phyloP scores from a whole-genome alignment of 2,888 invertebrate species.

The Troilus luridus region DNA sequence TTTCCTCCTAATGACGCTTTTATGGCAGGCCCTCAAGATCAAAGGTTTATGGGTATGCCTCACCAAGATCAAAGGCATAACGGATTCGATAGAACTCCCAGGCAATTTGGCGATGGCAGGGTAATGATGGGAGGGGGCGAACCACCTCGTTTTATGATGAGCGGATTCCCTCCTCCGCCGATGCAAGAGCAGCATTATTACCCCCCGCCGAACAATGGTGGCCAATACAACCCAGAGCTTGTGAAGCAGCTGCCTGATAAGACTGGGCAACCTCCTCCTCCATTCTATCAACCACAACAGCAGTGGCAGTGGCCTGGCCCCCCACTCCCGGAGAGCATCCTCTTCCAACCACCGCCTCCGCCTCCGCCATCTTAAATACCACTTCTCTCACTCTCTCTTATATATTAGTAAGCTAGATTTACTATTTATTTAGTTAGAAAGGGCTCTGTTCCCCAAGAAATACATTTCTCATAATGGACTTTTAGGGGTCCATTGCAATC shows the following conservation, averaged over 20 bases:
- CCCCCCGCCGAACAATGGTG: background rate
- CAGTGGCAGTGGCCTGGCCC: constrained; percentile 59
- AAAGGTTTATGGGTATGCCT: constrained; percentile 46
- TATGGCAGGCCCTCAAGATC: constrained; percentile 36
- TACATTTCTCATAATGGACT: background rate
- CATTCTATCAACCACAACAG: constrained; percentile 29
- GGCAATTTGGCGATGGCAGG: background rate
- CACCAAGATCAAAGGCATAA: constrained; percentile 38
- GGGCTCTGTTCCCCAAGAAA: constrained; percentile 53
- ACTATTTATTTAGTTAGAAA: constrained; percentile 43
- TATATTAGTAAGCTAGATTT: constrained; percentile 57
- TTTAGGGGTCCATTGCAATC: background rate
- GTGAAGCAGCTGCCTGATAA: constrained; percentile 41
- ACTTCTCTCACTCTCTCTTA: constrained; percentile 55
- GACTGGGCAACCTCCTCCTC: constrained; percentile 36
- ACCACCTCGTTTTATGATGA: constrained; percentile 23
- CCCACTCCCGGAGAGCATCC: constrained; percentile 57
- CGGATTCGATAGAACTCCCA: background rate
- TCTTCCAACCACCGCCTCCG: constrained; percentile 57
- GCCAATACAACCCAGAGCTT: constrained; percentile 1
- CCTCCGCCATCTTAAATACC: constrained; percentile 59
- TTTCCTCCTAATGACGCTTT: constrained; percentile 1
- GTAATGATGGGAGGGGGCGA: constrained; percentile 39
- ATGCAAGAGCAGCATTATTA: constrained; percentile 1
- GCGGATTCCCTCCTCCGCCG: background rate